These are phyloP conservation scores for Lumbricus terrestris DNA, from an alignment of 2,888 invertebrate species.

Conservation along the genomic window DNA sequence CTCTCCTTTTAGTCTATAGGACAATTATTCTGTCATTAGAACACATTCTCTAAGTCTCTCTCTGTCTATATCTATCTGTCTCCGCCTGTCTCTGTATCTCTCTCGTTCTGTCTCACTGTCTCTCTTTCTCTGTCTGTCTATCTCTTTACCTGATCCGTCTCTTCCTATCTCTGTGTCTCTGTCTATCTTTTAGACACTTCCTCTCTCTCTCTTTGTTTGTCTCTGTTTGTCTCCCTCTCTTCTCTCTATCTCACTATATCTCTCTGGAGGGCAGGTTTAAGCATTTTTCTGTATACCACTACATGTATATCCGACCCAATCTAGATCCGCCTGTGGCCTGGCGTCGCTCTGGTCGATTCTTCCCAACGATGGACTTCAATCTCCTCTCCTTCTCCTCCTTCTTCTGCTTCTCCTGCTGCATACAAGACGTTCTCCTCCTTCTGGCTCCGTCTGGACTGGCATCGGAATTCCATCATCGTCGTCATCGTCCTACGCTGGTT, in stretches of 20 bases:
- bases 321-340: background rate
- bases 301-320: background rate
- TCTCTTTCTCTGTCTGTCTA: background rate
- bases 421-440: background rate
- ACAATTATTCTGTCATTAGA: too few species aligned
- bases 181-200: background rate
- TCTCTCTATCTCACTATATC: background rate
- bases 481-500: background rate
- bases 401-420: too few species aligned
- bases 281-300: too few species aligned
- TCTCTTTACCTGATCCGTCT: background rate
- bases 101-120: background rate
- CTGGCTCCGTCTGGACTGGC: background rate
- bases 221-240: background rate
- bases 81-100: background rate
- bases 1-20: background rate
- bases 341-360: background rate
- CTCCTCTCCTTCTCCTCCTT: too few species aligned
- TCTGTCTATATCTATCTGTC: too few species aligned
- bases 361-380: background rate
- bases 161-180: conserved; percentile 3
- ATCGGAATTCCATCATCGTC: background rate
- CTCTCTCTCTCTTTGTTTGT: background rate
- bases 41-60: too few species aligned
- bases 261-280: too few species aligned